Conservation (phyloP, 2,113 vertebrate species). For the Salminus brasiliensis region DNA sequence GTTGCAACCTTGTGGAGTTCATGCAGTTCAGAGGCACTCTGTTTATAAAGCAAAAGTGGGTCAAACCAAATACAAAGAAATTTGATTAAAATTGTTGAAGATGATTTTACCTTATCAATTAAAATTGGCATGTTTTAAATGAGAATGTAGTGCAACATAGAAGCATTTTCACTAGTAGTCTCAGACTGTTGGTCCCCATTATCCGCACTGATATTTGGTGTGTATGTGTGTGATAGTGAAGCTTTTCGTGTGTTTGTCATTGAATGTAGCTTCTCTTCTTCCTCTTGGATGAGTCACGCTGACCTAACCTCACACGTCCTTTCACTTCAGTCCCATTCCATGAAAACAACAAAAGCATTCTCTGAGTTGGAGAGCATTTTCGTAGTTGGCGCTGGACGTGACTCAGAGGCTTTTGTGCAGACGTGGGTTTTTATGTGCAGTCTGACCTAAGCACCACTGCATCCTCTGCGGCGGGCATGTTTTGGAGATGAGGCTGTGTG, state of each 20-base stretch:
- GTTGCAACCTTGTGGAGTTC: too few relatives aligned
- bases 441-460: neutral
- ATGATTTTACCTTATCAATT: too few relatives aligned
- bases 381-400: constrained; percentile 40
- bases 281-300: neutral
- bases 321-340: constrained; percentile 24
- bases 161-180: too few relatives aligned
- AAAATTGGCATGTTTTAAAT: too few relatives aligned
- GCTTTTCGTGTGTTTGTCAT: neutral
- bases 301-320: neutral
- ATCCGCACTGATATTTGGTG: too few relatives aligned
- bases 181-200: too few relatives aligned
- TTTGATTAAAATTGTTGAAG: too few relatives aligned
- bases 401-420: constrained; percentile 50
- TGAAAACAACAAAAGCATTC: neutral
- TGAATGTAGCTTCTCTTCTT: neutral
- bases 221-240: neutral
- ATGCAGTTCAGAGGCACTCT: too few relatives aligned
- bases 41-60: too few relatives aligned
- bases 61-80: too few relatives aligned
- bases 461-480: neutral
- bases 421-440: constrained; percentile 27
- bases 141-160: too few relatives aligned
- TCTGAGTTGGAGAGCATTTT: neutral
- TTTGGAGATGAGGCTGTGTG: neutral